These are phyloP conservation scores for Meteorus colon DNA, from an alignment of 2,888 invertebrate genomes.

Conservation along the genomic window DNA sequence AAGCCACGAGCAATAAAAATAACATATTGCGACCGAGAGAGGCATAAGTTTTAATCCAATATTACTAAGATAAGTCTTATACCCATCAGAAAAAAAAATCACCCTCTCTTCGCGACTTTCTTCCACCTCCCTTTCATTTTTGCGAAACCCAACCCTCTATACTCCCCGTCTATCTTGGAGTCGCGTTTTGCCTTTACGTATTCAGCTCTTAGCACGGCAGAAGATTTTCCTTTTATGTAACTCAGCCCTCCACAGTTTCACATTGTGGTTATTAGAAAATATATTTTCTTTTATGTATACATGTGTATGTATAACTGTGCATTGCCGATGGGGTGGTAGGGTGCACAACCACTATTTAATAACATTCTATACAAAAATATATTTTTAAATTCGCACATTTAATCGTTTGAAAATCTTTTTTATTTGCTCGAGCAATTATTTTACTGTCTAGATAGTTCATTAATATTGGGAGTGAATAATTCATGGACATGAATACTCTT, in stretches of 20 bases:
- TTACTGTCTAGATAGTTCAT: background rate
- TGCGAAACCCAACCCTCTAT: slow-evolving; percentile 30
- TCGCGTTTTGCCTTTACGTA: slow-evolving; percentile 43
- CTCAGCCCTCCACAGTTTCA: slow-evolving; percentile 66
- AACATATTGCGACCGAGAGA: slow-evolving; percentile 72
- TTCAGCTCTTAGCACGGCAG: slow-evolving; percentile 38
- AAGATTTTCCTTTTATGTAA: slow-evolving; percentile 73
- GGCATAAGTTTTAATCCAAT: slow-evolving; percentile 74
- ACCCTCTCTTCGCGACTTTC: slow-evolving; percentile 43
- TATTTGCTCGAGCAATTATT: background rate
- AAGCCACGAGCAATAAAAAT: slow-evolving; percentile 74
- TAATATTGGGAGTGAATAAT: no score
- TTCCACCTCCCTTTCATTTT: slow-evolving; percentile 40
- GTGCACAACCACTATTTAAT: slow-evolving; percentile 41
- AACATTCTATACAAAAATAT: slow-evolving; percentile 43
- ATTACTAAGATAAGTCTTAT: slow-evolving; percentile 71
- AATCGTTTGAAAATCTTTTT: background rate
- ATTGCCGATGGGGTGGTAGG: slow-evolving; percentile 44
- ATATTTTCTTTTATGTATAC: slow-evolving; percentile 57
- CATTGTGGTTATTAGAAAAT: slow-evolving; percentile 73
- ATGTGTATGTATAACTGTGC: slow-evolving; percentile 40
- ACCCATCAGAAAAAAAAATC: slow-evolving; percentile 49
- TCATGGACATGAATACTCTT: no score
- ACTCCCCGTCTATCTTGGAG: slow-evolving; percentile 35
- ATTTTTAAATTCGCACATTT: slow-evolving; percentile 19